phyloP scores from a whole-genome alignment of 2,888 invertebrate species.

The Punctoribates punctum region DNA sequence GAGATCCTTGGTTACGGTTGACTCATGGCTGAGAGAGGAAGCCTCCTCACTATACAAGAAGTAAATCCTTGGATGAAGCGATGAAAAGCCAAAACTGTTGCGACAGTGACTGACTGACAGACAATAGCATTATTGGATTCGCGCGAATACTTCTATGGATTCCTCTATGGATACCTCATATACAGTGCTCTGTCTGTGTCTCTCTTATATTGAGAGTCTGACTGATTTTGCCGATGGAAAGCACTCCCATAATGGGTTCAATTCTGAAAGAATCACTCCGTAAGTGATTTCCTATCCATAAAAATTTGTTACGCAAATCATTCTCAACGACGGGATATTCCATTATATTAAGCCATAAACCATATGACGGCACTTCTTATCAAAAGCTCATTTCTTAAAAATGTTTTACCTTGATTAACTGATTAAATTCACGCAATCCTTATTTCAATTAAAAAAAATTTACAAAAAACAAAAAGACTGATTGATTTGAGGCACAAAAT shows the following conservation, averaged over 20 bases:
- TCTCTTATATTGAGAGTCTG: neutral
- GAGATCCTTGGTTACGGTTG: neutral
- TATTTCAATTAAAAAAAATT: neutral
- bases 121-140: conserved; percentile 18
- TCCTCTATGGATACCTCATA: neutral
- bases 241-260: conserved; percentile 7
- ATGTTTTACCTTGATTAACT: neutral
- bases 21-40: neutral
- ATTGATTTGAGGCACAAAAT: neutral
- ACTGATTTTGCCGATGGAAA: conserved; percentile 11
- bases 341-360: conserved; percentile 22
- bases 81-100: conserved; percentile 19
- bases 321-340: neutral
- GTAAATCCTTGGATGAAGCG: conserved; percentile 1
- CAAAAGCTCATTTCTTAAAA: neutral
- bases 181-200: neutral
- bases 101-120: conserved; percentile 25
- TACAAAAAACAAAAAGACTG: neutral
- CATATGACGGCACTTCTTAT: neutral
- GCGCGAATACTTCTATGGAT: too few relatives aligned
- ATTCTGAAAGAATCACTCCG: neutral
- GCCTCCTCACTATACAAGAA: neutral
- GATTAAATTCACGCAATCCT: neutral
- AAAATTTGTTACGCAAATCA: conserved; percentile 31
- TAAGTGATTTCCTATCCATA: conserved; percentile 33